These are phyloP conservation scores for Crenuchus spilurus DNA, from an alignment of 2,797 vertebrate genomes.

Conservation along the genomic window DNA sequence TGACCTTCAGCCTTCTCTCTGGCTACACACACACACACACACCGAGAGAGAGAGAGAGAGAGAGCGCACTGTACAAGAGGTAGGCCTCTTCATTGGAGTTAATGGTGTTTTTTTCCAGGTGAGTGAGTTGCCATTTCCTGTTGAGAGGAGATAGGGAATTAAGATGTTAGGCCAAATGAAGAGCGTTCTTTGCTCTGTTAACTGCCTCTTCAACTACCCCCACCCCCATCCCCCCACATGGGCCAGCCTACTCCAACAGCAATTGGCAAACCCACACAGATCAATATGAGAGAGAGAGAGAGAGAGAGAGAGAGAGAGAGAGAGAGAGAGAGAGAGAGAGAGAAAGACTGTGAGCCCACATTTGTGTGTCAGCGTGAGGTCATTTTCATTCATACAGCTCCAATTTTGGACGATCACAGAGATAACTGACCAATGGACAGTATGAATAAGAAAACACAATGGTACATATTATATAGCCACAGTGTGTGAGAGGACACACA, in stretches of 20 bases:
- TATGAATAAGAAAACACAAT: no score
- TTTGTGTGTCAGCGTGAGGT: background rate
- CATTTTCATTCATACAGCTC: background rate
- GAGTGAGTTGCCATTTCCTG: slow-evolving; percentile 69
- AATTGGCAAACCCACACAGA: slow-evolving; percentile 49
- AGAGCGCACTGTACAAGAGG: slow-evolving; percentile 25
- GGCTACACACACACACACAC: slow-evolving; percentile 3
- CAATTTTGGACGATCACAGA: no score
- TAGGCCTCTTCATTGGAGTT: slow-evolving; percentile 73
- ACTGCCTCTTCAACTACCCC: slow-evolving; percentile 28
- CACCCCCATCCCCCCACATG: slow-evolving; percentile 28
- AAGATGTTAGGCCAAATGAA: slow-evolving; percentile 83
- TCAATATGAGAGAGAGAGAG: slow-evolving; percentile 29
- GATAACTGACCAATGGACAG: no score
- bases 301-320: background rate
- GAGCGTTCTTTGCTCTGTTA: slow-evolving; percentile 45
- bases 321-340: background rate
- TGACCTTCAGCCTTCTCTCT: slow-evolving; percentile 67
- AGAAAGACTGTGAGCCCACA: background rate
- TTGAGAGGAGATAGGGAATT: slow-evolving; percentile 82
- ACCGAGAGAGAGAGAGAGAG: no score
- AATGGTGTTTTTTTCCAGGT: slow-evolving; percentile 87
- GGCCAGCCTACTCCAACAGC: slow-evolving; percentile 41
- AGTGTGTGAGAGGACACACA: no score
- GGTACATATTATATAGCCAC: no score